These are phyloP conservation scores for Dendrocopos noguchii DNA, from an alignment of 2,113 vertebrate species.

Conservation along the genomic window DNA sequence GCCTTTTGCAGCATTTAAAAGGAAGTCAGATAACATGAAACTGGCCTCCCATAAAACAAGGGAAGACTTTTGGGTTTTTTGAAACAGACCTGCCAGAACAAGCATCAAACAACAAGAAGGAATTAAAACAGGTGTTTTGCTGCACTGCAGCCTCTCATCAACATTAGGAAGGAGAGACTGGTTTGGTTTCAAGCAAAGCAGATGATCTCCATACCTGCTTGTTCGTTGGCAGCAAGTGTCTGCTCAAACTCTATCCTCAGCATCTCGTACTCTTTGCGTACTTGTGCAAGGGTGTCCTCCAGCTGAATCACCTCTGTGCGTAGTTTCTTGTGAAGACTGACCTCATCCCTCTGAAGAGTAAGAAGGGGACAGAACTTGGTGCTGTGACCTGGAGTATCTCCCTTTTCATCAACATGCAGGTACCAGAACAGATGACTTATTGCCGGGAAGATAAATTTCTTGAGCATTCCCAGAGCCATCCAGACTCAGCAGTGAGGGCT, in stretches of 20 bases:
- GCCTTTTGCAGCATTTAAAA: not conserved
- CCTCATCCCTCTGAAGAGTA: conserved; percentile 88
- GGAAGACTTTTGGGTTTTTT: not conserved
- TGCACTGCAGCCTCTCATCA: not conserved
- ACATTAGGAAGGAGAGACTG: rapidly evolving
- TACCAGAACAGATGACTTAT: not conserved
- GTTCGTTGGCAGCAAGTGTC: conserved; percentile 96
- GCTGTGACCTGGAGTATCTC: not conserved
- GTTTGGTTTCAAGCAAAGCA: not conserved
- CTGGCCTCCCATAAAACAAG: not conserved
- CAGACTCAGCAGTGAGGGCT: not conserved
- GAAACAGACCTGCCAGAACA: not conserved
- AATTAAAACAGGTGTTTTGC: not conserved
- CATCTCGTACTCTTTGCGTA: conserved; percentile 98
- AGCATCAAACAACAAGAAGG: not conserved
- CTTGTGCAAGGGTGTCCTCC: conserved; percentile 96
- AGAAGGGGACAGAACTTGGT: not conserved
- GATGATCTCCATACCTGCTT: conserved; percentile 85
- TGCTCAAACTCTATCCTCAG: conserved; percentile 97
- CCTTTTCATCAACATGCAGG: not conserved
- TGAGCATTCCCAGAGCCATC: not conserved
- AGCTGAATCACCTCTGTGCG: conserved; percentile 97
- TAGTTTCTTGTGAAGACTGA: conserved; percentile 94
- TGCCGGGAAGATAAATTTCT: not conserved
- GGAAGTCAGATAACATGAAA: not conserved